Base-by-base conservation (phyloP, 2,888 invertebrate genomes). In the Plusia festucae region DNA sequence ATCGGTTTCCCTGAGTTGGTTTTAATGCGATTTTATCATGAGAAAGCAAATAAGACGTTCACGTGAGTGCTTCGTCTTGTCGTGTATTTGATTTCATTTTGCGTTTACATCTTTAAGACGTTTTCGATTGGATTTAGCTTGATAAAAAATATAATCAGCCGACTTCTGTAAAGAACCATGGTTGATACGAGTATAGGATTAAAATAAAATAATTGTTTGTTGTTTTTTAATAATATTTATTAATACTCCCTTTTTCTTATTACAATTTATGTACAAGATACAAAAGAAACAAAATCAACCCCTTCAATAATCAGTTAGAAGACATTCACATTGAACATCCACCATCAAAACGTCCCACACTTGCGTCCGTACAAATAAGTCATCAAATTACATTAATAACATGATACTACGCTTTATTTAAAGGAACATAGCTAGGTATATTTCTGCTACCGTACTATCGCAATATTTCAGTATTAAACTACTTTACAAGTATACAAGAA, bases 251-350 rank as follows among this genome's bases (percentile, higher is more conserved):
- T 87, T 85, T 88, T 85, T 87, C 85, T 87, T 88, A 76, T 88
- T 90, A 92, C 89, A 90, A 87, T 92, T 82, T 94, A 94, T 95
- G 90, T 94, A 95, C 94, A 95, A 92, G 92, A 90, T 90, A 90
- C 88, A 90, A 91, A 88, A 84, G 44, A 69, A 83, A 85, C 82
- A 81, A 77, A 67, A 73, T 62, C 56, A 82, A 79, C 64, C 63
- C 64, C 51, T 68, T 72, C 71, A 81, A 71, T 70, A 71, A 73
- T 75, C 75, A 71, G 72, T 68, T 73, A 68, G 62, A 60, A 65
- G 76, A 61, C 57, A 61, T 65, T 68, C 65, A 54, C 65, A 60
- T 32, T 7, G 53, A 74, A 65, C 60, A 62, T 55, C 61, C 63
- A 53, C 62, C 61, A 64, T 53, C 66, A 68, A 70, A 79, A 78